Base-by-base conservation (phyloP, 2,797 vertebrate species). In the Clarias platycephalus region DNA sequence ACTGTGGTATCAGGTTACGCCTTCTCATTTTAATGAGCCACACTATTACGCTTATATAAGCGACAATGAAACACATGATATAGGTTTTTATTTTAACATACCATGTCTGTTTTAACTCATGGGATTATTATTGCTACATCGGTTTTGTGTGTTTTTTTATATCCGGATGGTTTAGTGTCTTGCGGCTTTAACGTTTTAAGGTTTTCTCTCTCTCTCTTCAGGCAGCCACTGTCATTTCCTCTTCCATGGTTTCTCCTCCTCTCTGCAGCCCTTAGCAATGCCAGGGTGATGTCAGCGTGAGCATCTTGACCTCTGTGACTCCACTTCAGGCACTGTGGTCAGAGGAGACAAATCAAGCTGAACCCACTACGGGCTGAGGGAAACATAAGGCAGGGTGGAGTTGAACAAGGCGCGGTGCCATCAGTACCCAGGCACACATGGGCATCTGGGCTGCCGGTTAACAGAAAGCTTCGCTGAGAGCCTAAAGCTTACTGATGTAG, bases 261-360 rank as follows among this genome's bases (percentile, higher is more conserved):
- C 15, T 79, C 31, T 26, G 24, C 4, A 37, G 37, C 57, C n/a
- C 31, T 62, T 58, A 66, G 18, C 37, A 24, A 22, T 49, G 77
- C 34, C 24, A 79, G 44, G 34, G 49, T 67, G 31, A 68, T 72
- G 75, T 66, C 58, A 44, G 60, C 63, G 31, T 58, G 78, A 68
- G 55, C 55, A n/a, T 89, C 88, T 86, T 83, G 87, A 87, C 85
- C 88, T 87, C 85, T 31, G 85, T 91, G 90, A 90, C 90, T 92
- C 85, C 83, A 84, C 71, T 90, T 89, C 91, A 93, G 89, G 88
- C 89, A 89, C 89, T 91, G 93, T 87, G 93, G 93, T 81, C 90
- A 91, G 84, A 83, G 83, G 88, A 90, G 91, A 89, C 90, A 92
- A 92, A 94, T 90, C 92, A 91, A 91, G 89, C 89, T 84, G 89